Conservation (phyloP, 1,140 invertebrate genomes). For the Meloidogyne floridensis region DNA sequence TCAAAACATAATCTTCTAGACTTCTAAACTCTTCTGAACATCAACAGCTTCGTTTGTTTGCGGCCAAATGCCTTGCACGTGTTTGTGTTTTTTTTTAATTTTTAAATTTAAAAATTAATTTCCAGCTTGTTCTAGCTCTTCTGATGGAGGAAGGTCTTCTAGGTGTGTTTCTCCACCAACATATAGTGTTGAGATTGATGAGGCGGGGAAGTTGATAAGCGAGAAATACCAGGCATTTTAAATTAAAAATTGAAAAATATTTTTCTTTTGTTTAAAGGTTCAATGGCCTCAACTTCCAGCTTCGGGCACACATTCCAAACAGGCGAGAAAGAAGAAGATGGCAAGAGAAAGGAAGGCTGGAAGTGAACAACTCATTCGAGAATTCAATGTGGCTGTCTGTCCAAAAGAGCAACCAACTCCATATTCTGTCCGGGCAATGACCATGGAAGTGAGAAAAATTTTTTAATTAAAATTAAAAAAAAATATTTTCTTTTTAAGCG, state of each 20-base stretch:
- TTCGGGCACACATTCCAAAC: neutral
- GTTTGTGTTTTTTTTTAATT: neutral
- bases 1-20: too few relatives aligned
- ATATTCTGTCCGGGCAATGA: neutral
- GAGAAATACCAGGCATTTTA: neutral
- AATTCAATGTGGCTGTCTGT: neutral
- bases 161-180: neutral
- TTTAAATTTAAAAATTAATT: neutral
- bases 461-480: neutral
- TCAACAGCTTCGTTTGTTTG: too few relatives aligned
- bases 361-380: constrained; percentile 5
- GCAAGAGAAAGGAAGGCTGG: neutral
- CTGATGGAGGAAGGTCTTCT: neutral
- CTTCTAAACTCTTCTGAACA: too few relatives aligned
- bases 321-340: neutral
- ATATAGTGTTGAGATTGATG: neutral
- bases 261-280: neutral
- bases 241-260: too few relatives aligned
- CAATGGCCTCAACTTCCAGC: neutral
- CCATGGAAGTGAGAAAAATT: neutral
- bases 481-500: neutral
- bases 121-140: neutral
- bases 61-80: neutral
- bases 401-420: constrained; percentile 4
- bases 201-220: neutral